A percentile compares a stretch with the other conserved stretches of the same genome.
Conservation (phyloP, 1,140 invertebrate genomes). For the Phocides pigmalion region DNA sequence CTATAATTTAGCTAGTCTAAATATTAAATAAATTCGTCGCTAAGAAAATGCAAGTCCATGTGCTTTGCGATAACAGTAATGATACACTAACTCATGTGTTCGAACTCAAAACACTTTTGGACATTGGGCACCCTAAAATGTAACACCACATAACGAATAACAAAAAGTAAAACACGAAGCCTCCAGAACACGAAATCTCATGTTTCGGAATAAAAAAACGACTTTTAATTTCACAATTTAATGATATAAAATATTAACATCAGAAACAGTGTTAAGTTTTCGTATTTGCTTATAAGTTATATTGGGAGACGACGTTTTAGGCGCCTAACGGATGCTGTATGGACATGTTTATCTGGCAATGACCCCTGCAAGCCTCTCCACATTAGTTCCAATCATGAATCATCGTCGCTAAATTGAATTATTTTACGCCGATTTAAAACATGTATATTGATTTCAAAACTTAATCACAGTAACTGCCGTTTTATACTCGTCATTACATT, state of each 20-base stretch:
- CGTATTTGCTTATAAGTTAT: constrained; percentile 44
- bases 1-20: neutral
- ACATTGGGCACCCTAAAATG: constrained; percentile 64
- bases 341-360: constrained; percentile 75
- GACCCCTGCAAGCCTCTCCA: constrained; percentile 64
- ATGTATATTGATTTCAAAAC: neutral
- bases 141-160: constrained; percentile 46
- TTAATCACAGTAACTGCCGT: neutral
- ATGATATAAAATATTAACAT: neutral
- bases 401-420: constrained; percentile 39
- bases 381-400: constrained; percentile 24
- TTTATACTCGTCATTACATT: neutral
- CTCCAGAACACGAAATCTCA: too few species aligned
- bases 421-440: neutral
- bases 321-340: constrained; percentile 53
- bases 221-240: constrained; percentile 6
- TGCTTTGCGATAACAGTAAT: constrained; percentile 53
- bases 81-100: constrained; percentile 74
- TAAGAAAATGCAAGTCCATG: constrained; percentile 34
- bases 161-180: constrained; percentile 42
- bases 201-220: constrained; percentile 7
- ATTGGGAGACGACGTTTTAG: constrained; percentile 54
- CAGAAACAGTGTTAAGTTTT: constrained; percentile 32
- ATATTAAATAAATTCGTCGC: neutral
- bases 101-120: constrained; percentile 63